These are phyloP conservation scores for Drosophila hawaiiensis DNA, from an alignment of 2,888 invertebrate genomes.

Conservation along the genomic window DNA sequence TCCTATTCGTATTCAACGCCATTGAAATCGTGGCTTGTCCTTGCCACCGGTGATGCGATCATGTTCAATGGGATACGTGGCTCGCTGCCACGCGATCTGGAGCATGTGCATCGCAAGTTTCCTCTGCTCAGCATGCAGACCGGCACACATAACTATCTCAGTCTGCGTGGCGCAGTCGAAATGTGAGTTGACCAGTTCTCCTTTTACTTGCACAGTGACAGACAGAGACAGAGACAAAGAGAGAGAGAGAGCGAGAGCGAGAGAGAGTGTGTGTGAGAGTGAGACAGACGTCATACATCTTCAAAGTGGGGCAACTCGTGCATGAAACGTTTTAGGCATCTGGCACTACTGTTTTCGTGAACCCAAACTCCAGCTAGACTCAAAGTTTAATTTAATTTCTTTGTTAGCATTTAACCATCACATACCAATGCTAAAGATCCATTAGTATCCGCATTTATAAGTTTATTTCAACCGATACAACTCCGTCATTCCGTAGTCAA, in stretches of 20 bases:
- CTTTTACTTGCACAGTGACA: not conserved
- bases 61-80: conserved; percentile 86
- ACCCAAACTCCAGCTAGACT: not conserved
- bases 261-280: too few relatives aligned
- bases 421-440: not conserved
- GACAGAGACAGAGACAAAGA: not conserved
- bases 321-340: too few relatives aligned
- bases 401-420: not conserved
- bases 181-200: conserved; percentile 51
- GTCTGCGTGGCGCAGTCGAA: conserved; percentile 67
- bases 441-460: not conserved
- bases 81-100: conserved; percentile 83
- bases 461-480: not conserved
- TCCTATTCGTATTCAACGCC: conserved; percentile 93
- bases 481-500: not conserved
- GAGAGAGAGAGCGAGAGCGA: not conserved
- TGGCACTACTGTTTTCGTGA: not conserved
- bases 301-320: too few relatives aligned
- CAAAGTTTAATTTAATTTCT: not conserved
- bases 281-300: too few relatives aligned
- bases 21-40: conserved; percentile 89
- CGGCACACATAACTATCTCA: conserved; percentile 78
- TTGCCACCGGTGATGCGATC: conserved; percentile 87
- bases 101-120: conserved; percentile 81
- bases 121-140: conserved; percentile 84